Evolutionary conservation across 2,113 vertebrate species (phyloP).

Genomic region (Callithrix jacchus): DNA sequence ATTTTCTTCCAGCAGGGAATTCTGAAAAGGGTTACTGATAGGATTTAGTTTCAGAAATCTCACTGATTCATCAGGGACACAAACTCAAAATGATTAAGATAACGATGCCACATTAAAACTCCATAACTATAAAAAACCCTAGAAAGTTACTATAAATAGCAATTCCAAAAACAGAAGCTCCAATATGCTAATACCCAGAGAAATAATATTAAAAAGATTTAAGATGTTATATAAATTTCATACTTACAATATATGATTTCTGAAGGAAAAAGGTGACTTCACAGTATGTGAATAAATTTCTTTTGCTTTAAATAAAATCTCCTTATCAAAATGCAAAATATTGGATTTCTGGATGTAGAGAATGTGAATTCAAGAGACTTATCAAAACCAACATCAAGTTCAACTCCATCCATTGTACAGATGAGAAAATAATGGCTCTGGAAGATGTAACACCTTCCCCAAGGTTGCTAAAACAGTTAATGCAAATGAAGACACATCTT

Average conservation of each 20-base stretch:
- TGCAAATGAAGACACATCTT: background rate
- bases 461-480: background rate
- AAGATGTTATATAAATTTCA: background rate
- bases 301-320: slow-evolving; percentile 40
- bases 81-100: slow-evolving; percentile 41
- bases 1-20: background rate
- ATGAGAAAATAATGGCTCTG: background rate
- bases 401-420: background rate
- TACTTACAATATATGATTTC: background rate
- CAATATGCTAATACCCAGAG: background rate
- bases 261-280: background rate
- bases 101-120: background rate
- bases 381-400: background rate
- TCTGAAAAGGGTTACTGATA: background rate
- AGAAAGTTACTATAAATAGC: slow-evolving; percentile 34
- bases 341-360: background rate
- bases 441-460: background rate
- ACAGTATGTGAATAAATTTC: background rate
- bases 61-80: background rate
- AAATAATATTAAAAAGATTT: slow-evolving; percentile 31
- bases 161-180: background rate
- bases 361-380: background rate
- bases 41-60: slow-evolving; percentile 38
- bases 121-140: slow-evolving; percentile 8
- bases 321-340: slow-evolving; percentile 30